Evolutionary conservation across 23 tunicate species (phyloP).

Genomic region (Pegea sp.): DNA sequence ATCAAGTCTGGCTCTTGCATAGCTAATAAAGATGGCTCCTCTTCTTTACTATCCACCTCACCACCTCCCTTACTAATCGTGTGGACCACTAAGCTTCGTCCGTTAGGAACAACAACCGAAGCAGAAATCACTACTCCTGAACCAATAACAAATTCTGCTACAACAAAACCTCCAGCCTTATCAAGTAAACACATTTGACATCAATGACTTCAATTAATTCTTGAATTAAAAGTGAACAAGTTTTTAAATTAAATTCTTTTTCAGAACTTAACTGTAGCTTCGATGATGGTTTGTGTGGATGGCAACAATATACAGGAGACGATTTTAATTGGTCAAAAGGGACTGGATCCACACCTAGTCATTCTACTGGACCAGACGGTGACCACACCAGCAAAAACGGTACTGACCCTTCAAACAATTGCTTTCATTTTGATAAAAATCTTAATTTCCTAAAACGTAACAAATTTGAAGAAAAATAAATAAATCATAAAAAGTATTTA

Average conservation of each 20-base stretch:
- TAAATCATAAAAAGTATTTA: too few relatives aligned
- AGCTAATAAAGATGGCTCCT: too few relatives aligned
- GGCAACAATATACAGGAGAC: slow-evolving; percentile 35
- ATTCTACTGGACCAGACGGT: slow-evolving; percentile 71
- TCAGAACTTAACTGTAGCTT: slow-evolving; percentile 37
- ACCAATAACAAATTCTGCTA: slow-evolving; percentile 1
- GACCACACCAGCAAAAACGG: slow-evolving; percentile 73
- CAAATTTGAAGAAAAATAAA: too few relatives aligned
- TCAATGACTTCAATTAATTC: too few relatives aligned
- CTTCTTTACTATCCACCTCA: background rate
- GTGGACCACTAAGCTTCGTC: slow-evolving; percentile 7
- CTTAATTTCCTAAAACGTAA: too few relatives aligned
- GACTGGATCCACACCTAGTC: slow-evolving; percentile 51
- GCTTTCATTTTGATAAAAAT: too few relatives aligned
- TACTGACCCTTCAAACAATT: too few relatives aligned
- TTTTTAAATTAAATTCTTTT: background rate
- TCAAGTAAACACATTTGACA: background rate
- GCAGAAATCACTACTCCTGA: slow-evolving; percentile 7
- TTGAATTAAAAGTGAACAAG: background rate
- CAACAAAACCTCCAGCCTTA: slow-evolving; percentile 8
- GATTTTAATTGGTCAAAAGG: slow-evolving; percentile 44
- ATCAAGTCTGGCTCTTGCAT: slow-evolving; percentile 18
- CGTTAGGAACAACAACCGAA: background rate
- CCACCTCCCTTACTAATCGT: slow-evolving; percentile 2
- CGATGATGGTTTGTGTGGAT: slow-evolving; percentile 46